Evolutionary conservation across 2,113 vertebrate genomes (phyloP).

Genomic region (Phyllopteryx taeniolatus): DNA sequence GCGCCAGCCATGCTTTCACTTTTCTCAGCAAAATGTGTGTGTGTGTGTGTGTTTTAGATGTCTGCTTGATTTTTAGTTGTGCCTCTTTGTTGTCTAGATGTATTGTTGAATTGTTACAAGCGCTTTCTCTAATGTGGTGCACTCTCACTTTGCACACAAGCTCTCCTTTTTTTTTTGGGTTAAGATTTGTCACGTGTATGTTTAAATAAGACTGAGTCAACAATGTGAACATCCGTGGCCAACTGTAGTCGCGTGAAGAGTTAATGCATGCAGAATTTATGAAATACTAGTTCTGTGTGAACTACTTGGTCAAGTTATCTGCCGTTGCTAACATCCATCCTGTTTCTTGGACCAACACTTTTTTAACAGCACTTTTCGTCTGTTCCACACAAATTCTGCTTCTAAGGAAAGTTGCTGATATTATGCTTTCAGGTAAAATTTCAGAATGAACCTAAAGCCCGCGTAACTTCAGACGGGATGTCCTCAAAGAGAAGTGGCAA

Average conservation of each 20-base stretch:
- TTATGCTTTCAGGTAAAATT: not conserved
- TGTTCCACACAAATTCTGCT: conserved; percentile 29
- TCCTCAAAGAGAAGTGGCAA: too few relatives aligned
- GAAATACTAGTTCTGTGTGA: conserved; percentile 30
- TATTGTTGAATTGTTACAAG: conserved; percentile 51
- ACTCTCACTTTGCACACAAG: conserved; percentile 35
- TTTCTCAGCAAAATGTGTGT: conserved; percentile 16
- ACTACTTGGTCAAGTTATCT: conserved; percentile 19
- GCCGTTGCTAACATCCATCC: conserved; percentile 39
- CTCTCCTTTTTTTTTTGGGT: conserved; percentile 22
- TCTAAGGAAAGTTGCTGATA: not conserved
- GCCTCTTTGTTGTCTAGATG: conserved; percentile 47
- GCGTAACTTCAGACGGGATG: too few relatives aligned
- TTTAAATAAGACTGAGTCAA: conserved; percentile 39
- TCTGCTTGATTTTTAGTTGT: conserved; percentile 34
- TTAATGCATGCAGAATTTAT: conserved; percentile 52
- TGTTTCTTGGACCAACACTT: conserved; percentile 65
- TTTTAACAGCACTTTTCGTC: conserved; percentile 61
- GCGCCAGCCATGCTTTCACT: conserved; percentile 29
- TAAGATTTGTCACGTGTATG: conserved; percentile 17
- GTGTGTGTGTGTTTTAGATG: not conserved
- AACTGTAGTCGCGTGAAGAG: conserved; percentile 45
- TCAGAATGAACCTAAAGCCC: not conserved
- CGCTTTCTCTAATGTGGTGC: conserved; percentile 41
- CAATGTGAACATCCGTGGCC: conserved; percentile 60